phyloP scores from a whole-genome alignment of 2,113 vertebrate species.

The Laterallus jamaicensis region DNA sequence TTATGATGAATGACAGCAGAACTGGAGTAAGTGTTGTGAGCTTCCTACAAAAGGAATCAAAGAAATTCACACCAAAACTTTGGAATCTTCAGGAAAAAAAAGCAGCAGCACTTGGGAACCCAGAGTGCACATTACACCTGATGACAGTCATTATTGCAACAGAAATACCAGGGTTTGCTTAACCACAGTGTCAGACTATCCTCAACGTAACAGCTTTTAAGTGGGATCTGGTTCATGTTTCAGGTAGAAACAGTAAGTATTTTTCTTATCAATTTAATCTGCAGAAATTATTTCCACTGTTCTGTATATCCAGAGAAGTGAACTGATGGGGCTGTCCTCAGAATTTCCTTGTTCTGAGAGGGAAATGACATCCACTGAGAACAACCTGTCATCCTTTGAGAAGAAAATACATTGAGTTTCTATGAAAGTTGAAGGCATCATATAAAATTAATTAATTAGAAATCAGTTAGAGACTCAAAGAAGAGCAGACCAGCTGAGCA shows the following conservation, averaged over 20 bases:
- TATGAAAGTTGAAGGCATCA: not conserved
- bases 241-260: not conserved
- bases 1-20: not conserved
- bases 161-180: not conserved
- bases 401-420: not conserved
- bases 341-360: not conserved
- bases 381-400: not conserved
- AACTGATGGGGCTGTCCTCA: not conserved
- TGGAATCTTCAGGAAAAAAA: not conserved
- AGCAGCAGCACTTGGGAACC: not conserved
- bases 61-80: not conserved
- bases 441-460: not conserved
- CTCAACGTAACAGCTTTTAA: not conserved
- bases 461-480: not conserved
- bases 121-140: not conserved
- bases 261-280: not conserved
- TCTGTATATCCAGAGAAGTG: not conserved
- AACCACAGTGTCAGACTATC: not conserved
- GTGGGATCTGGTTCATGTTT: not conserved
- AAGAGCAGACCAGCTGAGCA: not conserved
- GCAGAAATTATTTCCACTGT: not conserved
- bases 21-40: rapidly evolving
- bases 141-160: not conserved
- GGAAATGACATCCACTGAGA: not conserved
- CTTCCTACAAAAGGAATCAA: not conserved